Percentiles rank a stretch among this genome's conserved stretches.
phyloP scores from a whole-genome alignment of 2,113 vertebrate genomes.

The Engystomops pustulosus region DNA sequence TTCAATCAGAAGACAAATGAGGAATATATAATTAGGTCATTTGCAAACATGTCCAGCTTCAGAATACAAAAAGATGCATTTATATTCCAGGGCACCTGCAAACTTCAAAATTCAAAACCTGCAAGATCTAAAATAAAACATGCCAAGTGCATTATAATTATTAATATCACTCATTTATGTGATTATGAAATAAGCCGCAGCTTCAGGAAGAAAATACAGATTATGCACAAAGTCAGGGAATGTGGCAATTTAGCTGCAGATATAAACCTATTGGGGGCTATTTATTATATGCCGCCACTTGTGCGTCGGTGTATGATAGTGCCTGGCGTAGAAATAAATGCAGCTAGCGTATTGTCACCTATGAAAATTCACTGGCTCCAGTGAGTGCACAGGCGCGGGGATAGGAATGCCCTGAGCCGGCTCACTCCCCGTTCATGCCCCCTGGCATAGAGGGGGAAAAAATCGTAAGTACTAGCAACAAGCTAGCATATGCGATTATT shows the following conservation, averaged over 20 bases:
- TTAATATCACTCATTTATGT: not conserved
- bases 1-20: not conserved
- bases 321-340: no score
- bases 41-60: not conserved
- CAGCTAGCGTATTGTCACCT: no score
- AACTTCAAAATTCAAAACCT: not conserved
- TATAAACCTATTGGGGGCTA: not conserved
- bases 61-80: not conserved
- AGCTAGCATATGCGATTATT: no score
- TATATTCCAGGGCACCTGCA: not conserved
- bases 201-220: not conserved
- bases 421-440: no score
- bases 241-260: not conserved
- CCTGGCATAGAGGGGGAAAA: no score
- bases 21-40: not conserved
- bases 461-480: no score
- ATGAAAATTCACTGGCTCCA: no score
- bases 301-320: no score
- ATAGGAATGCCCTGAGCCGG: no score
- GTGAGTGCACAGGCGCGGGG: no score
- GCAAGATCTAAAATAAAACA: not conserved
- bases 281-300: no score
- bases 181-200: not conserved
- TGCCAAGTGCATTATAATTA: not conserved
- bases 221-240: not conserved